These are phyloP conservation scores for Leptopilina myrica DNA, from an alignment of 2,888 invertebrate species.

Conservation along the genomic window DNA sequence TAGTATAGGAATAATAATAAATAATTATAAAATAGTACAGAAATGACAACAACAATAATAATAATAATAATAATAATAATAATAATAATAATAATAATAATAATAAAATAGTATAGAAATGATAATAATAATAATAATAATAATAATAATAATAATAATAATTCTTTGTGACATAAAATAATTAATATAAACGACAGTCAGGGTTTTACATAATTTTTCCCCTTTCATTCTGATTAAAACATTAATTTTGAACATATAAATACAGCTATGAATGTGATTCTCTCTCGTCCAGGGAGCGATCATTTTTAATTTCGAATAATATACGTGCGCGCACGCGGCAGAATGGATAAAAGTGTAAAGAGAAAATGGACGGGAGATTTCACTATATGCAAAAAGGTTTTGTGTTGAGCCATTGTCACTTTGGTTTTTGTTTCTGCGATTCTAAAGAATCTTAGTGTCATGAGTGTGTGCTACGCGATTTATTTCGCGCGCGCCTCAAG, in stretches of 20 bases:
- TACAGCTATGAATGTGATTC: background rate
- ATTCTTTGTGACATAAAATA: too few relatives aligned
- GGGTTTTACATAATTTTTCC: background rate
- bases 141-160: too few relatives aligned
- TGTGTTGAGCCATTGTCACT: conserved; percentile 64
- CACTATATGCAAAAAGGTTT: conserved; percentile 61
- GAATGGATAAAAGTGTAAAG: conserved; percentile 25
- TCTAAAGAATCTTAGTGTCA: conserved; percentile 60
- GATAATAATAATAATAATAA: too few relatives aligned
- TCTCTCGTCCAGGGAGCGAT: conserved; percentile 52
- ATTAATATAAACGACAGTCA: too few relatives aligned
- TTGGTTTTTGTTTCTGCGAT: conserved; percentile 60
- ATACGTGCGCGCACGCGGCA: background rate
- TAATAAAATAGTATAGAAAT: too few relatives aligned
- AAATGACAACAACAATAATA: too few relatives aligned
- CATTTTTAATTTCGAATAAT: conserved; percentile 35
- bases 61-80: too few relatives aligned
- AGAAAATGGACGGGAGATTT: conserved; percentile 57
- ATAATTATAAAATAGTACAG: too few relatives aligned
- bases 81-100: too few relatives aligned
- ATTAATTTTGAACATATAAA: background rate
- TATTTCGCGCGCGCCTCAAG: conserved; percentile 58
- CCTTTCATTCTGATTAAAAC: background rate
- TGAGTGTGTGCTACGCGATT: conserved; percentile 57
- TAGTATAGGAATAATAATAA: too few relatives aligned